Evolutionary conservation across 2,797 vertebrate species (phyloP).

Genomic region (Smutsia gigantea): DNA sequence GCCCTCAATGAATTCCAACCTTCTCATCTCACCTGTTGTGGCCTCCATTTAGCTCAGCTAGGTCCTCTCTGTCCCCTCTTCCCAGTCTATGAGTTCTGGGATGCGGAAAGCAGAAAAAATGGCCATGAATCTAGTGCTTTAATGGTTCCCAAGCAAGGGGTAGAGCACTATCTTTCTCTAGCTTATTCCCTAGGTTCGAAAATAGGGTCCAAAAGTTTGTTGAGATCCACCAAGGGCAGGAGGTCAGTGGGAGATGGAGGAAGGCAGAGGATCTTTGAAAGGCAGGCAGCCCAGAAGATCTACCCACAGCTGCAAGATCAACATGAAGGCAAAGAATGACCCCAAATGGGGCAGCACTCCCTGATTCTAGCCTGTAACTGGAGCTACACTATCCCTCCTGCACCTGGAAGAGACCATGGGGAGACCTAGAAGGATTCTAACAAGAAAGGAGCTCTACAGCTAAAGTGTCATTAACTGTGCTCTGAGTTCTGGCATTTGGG

Average conservation of each 20-base stretch:
- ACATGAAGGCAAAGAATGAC: not conserved
- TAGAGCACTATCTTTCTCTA: not conserved
- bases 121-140: not conserved
- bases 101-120: not conserved
- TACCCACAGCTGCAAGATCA: not conserved
- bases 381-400: not conserved
- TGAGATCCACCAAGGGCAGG: fast-evolving
- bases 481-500: not conserved
- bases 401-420: fast-evolving
- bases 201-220: not conserved
- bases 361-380: not conserved
- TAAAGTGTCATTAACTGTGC: not conserved
- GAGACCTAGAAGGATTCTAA: not conserved
- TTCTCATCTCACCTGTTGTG: not conserved
- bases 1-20: not conserved
- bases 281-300: not conserved
- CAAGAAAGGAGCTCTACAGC: not conserved
- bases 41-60: not conserved
- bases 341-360: fast-evolving
- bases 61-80: fast-evolving
- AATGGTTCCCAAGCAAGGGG: not conserved
- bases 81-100: no score
- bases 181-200: not conserved
- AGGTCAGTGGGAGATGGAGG: no score
- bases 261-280: not conserved